Base-by-base conservation (phyloP, 2,797 vertebrate genomes). In the Eospalax fontanierii region DNA sequence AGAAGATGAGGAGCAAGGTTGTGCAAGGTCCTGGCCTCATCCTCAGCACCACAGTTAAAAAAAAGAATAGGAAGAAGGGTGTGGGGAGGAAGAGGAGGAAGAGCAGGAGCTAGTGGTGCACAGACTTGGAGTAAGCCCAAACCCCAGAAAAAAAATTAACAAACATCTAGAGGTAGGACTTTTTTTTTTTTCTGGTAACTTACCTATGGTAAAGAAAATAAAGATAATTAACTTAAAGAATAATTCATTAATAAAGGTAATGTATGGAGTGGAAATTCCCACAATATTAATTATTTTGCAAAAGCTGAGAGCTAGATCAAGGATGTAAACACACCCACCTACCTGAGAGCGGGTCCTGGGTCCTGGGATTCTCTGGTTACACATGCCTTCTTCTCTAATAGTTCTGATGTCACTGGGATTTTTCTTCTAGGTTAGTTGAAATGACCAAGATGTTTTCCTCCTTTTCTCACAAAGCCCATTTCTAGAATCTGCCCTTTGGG, bases 161-260 rank as follows among this genome's bases (percentile, higher is more conserved):
- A 40, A 14, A 66, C 5, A 11, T 43, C 12, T 28, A 81, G n/a
- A 11, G 24, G 24, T 40, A 40, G 59, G 19, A 80, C 35, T 26
- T 54, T 63, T 65, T 93, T 90, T 28, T n/a, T 78, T 68, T 70
- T 83, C 59, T 83, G 28, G 28, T 63, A 87, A 40, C 70, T 86
- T 43, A 92, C 2, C 26, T 14, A 70, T 70, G 57, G 81, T 83
- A n/a, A 93, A 68, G 65, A 87, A 76, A 87, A 93, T 33, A 91
- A 18, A 86, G 38, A 38, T 24, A 66, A 54, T 43, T 38, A 43
- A 73, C 71, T 88, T 84, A 86, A 57, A 87, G 15, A 66, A 78
- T 71, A 81, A 93, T 88, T 35, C 33, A 74, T 38, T 75, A 33
- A 43, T 75, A 75, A 79, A 40, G n/a, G 40, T 18, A 22, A 73